Evolutionary conservation across 2,113 vertebrate species (phyloP).

Genomic region (Notiomystis cincta): DNA sequence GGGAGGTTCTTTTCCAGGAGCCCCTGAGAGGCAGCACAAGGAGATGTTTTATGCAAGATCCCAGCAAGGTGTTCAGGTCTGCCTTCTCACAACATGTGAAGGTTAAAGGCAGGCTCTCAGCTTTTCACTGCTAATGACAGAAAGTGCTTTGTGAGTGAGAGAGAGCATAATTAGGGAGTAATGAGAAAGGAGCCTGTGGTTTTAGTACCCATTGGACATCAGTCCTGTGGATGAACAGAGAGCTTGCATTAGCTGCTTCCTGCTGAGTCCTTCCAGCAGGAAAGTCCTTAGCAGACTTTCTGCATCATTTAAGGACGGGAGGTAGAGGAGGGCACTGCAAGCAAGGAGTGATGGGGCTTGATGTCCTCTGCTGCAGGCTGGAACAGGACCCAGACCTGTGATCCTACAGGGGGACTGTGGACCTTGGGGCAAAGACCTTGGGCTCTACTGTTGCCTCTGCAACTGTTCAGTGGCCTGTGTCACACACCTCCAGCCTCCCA

Average conservation of each 20-base stretch:
- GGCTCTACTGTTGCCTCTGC: neutral
- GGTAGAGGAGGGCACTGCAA: neutral
- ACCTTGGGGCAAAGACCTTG: neutral
- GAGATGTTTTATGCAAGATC: neutral
- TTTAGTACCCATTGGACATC: neutral
- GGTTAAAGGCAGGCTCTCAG: slow-evolving; percentile 16
- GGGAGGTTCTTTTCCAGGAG: neutral
- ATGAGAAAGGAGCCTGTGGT: slow-evolving; percentile 31
- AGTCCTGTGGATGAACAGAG: neutral
- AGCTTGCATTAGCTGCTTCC: slow-evolving; percentile 30
- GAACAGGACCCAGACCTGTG: neutral
- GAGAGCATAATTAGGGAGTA: slow-evolving; percentile 23
- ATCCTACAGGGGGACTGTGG: rapidly evolving
- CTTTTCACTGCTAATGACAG: neutral
- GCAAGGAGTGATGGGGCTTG: neutral
- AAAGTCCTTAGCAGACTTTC: slow-evolving; percentile 19
- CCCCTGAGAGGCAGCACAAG: neutral
- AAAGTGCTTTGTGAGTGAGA: neutral
- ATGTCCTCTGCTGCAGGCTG: neutral
- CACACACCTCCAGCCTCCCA: neutral
- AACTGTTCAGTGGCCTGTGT: rapidly evolving
- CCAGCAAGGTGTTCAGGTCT: neutral
- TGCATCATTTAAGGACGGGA: neutral
- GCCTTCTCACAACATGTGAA: neutral
- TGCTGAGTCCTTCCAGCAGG: neutral